These are phyloP conservation scores for Leucania comma DNA, from an alignment of 2,888 invertebrate species.

Conservation along the genomic window DNA sequence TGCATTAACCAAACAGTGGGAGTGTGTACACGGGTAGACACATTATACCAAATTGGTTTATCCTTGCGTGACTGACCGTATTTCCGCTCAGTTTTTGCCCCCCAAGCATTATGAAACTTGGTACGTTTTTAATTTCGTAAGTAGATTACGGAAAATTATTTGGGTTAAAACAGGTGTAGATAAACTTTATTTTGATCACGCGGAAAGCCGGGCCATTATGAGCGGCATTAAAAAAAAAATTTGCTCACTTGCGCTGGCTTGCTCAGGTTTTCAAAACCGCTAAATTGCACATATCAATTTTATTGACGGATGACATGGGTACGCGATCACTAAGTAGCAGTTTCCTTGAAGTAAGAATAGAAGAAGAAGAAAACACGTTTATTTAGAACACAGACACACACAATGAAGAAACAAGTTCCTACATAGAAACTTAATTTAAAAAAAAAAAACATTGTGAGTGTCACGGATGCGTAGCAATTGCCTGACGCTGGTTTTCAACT, in stretches of 20 bases:
- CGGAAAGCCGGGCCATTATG: background rate
- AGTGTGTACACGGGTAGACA: conserved; percentile 33
- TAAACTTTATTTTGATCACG: conserved; percentile 3
- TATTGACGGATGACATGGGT: background rate
- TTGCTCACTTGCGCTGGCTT: background rate
- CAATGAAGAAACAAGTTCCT: too few species aligned
- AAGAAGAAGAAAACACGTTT: too few species aligned
- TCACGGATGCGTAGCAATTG: too few species aligned
- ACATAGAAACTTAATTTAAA: too few species aligned
- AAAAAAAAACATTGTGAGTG: too few species aligned
- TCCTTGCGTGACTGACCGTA: conserved; percentile 71
- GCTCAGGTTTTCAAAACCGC: background rate
- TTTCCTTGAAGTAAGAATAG: conserved; percentile 1
- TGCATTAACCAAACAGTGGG: conserved; percentile 59
- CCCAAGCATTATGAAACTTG: conserved; percentile 44
- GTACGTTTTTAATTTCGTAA: conserved; percentile 49
- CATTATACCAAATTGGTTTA: conserved; percentile 61
- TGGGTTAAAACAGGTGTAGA: conserved; percentile 35
- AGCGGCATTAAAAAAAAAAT: background rate
- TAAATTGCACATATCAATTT: background rate
- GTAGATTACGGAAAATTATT: conserved; percentile 45
- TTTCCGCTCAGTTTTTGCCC: conserved; percentile 63
- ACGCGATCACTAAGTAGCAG: background rate
- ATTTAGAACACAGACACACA: too few species aligned
- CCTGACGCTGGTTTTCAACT: too few species aligned